Evolutionary conservation across 2,797 vertebrate genomes (phyloP).

Genomic region (Lepus oiostolus): DNA sequence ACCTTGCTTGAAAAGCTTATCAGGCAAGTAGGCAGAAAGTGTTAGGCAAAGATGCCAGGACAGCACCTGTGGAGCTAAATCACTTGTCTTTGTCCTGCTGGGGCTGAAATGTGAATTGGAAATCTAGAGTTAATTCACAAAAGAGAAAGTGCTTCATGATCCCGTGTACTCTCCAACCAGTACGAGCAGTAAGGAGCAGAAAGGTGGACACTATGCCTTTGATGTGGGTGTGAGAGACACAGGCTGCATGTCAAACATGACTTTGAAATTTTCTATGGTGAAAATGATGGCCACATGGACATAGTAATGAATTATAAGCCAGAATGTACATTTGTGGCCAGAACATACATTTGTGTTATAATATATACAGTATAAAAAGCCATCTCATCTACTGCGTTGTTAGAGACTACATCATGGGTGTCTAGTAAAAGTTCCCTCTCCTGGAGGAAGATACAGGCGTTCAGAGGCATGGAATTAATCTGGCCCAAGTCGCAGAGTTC

Average conservation of each 20-base stretch:
- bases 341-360: neutral
- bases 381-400: neutral
- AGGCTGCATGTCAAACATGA: neutral
- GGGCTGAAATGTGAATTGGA: neutral
- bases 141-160: neutral
- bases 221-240: neutral
- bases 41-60: conserved; percentile 46
- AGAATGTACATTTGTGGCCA: too few relatives aligned
- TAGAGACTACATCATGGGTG: neutral
- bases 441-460: neutral
- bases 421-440: neutral
- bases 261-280: neutral
- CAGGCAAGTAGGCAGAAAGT: conserved; percentile 54
- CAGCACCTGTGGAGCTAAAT: neutral
- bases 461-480: neutral
- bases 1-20: conserved; percentile 76
- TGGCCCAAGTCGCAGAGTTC: neutral
- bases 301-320: neutral
- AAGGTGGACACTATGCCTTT: neutral
- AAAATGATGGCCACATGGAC: neutral
- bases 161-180: neutral
- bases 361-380: neutral
- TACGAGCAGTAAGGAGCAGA: neutral
- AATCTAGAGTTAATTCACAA: neutral
- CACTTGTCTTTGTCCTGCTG: neutral